Conservation (phyloP, 1,140 invertebrate species). For the Camponotus vicinus region DNA sequence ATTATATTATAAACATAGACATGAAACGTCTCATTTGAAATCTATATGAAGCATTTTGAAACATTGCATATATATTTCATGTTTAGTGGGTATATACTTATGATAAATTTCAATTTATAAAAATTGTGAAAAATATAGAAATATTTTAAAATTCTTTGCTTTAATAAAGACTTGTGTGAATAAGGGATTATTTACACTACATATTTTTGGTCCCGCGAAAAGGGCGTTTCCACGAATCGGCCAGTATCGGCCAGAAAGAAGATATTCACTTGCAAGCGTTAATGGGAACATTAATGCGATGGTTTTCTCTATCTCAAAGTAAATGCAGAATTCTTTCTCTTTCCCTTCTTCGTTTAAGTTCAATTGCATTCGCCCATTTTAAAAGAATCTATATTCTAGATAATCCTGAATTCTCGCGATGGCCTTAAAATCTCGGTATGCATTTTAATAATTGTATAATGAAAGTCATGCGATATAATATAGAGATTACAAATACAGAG, state of each 20-base stretch:
- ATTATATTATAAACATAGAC: too few species aligned
- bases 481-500: background rate
- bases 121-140: too few species aligned
- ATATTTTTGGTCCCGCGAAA: too few species aligned
- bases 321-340: background rate
- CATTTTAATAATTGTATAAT: background rate
- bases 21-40: too few species aligned
- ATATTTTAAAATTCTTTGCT: too few species aligned
- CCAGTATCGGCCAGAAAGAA: background rate
- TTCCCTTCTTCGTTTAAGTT: constrained; percentile 51
- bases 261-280: constrained; percentile 3
- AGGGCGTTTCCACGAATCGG: background rate
- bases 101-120: too few species aligned
- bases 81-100: too few species aligned
- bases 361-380: constrained; percentile 18
- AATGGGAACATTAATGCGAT: constrained; percentile 58
- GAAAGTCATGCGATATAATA: too few species aligned
- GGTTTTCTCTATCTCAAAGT: constrained; percentile 6
- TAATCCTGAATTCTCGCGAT: background rate
- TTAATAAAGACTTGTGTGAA: too few species aligned
- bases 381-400: background rate
- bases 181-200: too few species aligned
- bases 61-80: too few species aligned
- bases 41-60: too few species aligned
- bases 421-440: background rate